phyloP scores from a whole-genome alignment of 2,113 vertebrate genomes.

The Heptranchias perlo region DNA sequence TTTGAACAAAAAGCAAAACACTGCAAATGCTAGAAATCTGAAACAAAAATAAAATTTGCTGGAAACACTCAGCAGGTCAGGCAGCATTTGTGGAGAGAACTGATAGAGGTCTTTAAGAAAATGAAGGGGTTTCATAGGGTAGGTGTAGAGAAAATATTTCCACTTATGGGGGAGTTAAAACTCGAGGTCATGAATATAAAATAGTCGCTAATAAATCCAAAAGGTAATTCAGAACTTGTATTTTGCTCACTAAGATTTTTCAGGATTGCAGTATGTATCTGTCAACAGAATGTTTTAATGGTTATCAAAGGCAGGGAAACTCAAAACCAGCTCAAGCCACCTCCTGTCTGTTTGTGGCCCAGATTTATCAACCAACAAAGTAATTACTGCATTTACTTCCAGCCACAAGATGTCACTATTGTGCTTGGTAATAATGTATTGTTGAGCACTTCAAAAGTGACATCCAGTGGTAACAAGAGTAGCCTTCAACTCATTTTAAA shows the following conservation, averaged over 20 bases:
- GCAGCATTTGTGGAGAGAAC: neutral
- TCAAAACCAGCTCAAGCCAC: neutral
- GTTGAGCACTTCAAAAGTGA: neutral
- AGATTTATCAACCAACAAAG: neutral
- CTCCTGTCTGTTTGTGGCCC: no score
- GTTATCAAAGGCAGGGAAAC: neutral
- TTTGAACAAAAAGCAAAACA: neutral
- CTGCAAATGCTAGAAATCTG: neutral
- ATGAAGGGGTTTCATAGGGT: no score
- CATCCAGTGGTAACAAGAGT: neutral
- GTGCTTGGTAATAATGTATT: neutral
- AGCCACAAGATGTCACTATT: constrained; percentile 22
- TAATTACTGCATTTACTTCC: neutral
- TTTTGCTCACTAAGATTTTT: neutral
- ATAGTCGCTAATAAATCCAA: no score
- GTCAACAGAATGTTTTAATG: neutral
- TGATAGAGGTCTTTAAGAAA: no score
- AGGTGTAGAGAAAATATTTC: no score
- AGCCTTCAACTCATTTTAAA: neutral
- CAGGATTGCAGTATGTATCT: neutral
- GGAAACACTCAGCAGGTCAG: neutral
- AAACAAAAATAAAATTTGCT: neutral
- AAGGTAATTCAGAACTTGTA: neutral
- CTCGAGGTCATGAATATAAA: no score
- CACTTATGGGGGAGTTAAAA: no score